Base-by-base conservation (phyloP, 1,140 invertebrate genomes). In the Ctenoplectra terminalis region DNA sequence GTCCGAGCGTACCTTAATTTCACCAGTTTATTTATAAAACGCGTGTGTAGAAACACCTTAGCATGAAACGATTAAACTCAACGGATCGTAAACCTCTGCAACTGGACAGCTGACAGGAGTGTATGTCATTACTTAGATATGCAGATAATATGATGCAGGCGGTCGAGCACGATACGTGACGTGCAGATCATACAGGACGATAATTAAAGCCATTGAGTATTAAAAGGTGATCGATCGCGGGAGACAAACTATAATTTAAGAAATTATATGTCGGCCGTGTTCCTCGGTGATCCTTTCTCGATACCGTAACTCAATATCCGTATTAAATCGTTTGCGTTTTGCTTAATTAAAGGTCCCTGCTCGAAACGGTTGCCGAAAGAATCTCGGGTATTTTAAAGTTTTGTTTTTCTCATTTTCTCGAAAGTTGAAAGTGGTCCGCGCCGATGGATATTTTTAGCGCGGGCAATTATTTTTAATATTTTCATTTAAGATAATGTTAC, bases 191-290 rank as follows among this genome's bases (percentile, higher is more conserved):
- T 40, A 67, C 11, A 46, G 17, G 9, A 71, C 8, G n/a, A 26
- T 31, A 67, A 67, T 80, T 80, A 17, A 69, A 52, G 4, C 54
- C 4, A 66, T 74, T 34, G 23, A 34, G 8, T 40, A 23, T 31
- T 7, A 29, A 15, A n/a, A 60, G 26, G 20, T 9, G 26, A 23
- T 60, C 15, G 29, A n/a, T 73, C 20, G 11, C 31, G 9, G 3
- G 20, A 40, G 26, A 15, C n/a, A 23, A 29, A 31, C 13, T 58
- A 31, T 60, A 54, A 54, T 70, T 70, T 48, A n/a, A n/a, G n/a
- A 1, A 58, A 58, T 29, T 58, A 31, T 3, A n/a, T 20, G n/a
- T 43, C 17, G 1, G 1, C 5, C 6, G 9, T 20, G 26, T 71
- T 11, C 23, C 43, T 48, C 11, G 11, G 8, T 0, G 46, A 13